Percentiles rank a stretch among this genome's conserved stretches.
Evolutionary conservation across 2,113 vertebrate genomes (phyloP).

Genomic region (Leucopsar rothschildi): DNA sequence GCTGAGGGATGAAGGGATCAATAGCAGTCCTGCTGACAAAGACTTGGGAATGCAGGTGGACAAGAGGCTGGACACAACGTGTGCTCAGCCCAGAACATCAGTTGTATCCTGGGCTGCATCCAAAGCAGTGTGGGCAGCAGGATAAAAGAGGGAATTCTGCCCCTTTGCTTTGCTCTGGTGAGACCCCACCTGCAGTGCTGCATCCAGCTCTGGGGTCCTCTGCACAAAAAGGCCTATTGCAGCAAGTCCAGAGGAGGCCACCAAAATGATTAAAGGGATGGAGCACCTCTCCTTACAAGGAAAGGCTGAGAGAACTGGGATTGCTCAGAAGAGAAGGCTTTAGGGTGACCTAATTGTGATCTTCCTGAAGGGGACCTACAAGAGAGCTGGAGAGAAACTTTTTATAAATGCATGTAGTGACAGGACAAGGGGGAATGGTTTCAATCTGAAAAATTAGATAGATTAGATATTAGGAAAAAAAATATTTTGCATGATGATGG

Average conservation of each 20-base stretch:
- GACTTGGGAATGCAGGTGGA: background rate
- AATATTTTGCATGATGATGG: background rate
- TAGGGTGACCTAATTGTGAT: background rate
- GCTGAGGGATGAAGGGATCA: background rate
- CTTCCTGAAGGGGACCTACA: background rate
- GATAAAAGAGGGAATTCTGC: background rate
- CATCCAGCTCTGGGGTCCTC: background rate
- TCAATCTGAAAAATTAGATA: background rate
- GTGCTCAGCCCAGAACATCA: background rate
- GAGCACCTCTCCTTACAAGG: background rate
- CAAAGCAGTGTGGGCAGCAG: rapidly evolving
- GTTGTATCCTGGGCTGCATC: background rate
- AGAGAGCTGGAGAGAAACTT: background rate
- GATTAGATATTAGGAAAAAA: background rate
- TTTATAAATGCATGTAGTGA: background rate
- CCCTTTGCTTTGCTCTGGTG: background rate
- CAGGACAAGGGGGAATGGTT: background rate
- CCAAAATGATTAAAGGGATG: background rate
- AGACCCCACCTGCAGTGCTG: background rate
- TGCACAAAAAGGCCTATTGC: background rate
- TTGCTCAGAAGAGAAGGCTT: background rate
- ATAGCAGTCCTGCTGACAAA: background rate
- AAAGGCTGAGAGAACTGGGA: background rate
- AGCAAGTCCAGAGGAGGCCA: background rate
- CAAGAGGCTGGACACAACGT: background rate